Percentiles rank a stretch among this genome's conserved stretches.
Conservation (phyloP, 2,113 vertebrate species). For the Microtus ochrogaster region DNA sequence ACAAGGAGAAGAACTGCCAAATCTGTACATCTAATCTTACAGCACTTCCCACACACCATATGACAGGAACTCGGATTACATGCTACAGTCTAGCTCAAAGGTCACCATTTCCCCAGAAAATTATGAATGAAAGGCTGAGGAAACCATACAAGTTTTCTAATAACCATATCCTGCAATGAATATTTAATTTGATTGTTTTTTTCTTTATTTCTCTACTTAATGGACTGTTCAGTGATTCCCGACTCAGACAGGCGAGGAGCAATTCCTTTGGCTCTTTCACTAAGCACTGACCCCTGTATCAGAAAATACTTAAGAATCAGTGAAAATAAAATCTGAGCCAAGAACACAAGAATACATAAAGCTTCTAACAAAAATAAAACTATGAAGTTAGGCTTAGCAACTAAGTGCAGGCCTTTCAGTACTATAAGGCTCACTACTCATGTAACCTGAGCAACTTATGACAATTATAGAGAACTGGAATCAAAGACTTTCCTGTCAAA, state of each 20-base stretch:
- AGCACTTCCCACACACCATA: background rate
- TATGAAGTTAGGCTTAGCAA: constrained; percentile 9
- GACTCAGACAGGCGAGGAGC: background rate
- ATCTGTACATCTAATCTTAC: background rate
- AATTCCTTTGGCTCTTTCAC: background rate
- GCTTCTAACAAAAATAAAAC: background rate
- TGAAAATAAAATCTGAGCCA: constrained; percentile 12
- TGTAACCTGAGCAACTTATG: background rate
- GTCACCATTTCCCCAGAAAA: constrained; percentile 32
- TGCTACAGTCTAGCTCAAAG: constrained; percentile 48
- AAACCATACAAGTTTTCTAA: constrained; percentile 33
- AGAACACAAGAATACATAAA: background rate
- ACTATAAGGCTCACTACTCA: constrained; percentile 22
- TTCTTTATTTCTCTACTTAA: constrained; percentile 48
- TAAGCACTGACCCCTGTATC: background rate
- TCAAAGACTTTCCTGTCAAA: constrained; percentile 17
- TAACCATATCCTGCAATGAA: background rate
- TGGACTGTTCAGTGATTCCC: constrained; percentile 35
- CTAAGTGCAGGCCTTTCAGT: background rate
- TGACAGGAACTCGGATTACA: background rate
- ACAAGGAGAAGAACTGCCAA: background rate
- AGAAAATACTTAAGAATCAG: constrained; percentile 37
- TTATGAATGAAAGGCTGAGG: constrained; percentile 20
- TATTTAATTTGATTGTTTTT: background rate
- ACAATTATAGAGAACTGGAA: constrained; percentile 9